Conservation (phyloP, 1,140 invertebrate genomes). For the Bombyx mandarina region DNA sequence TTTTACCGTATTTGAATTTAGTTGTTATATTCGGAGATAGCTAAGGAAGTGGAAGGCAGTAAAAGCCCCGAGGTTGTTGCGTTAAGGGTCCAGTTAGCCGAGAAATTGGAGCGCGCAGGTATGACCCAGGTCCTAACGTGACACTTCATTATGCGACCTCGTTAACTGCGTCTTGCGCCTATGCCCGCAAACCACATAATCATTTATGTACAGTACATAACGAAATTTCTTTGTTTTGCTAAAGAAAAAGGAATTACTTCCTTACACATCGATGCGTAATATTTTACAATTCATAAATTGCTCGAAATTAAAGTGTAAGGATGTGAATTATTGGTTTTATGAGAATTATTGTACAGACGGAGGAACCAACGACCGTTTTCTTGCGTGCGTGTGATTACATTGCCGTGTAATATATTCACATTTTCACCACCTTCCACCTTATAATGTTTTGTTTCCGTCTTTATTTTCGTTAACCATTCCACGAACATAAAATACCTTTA, state of each 20-base stretch:
- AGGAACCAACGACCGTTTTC: conserved; percentile 34
- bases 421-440: conserved; percentile 65
- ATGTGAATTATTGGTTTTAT: conserved; percentile 64
- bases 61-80: conserved; percentile 27
- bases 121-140: conserved; percentile 36
- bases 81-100: conserved; percentile 40
- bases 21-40: conserved; percentile 11
- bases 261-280: conserved; percentile 17
- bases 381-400: conserved; percentile 64
- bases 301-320: conserved; percentile 55
- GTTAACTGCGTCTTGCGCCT: conserved; percentile 26
- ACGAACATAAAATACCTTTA: too few species aligned
- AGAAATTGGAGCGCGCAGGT: conserved; percentile 39
- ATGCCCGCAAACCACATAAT: conserved; percentile 14
- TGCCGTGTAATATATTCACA: conserved; percentile 65
- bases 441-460: conserved; percentile 46
- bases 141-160: conserved; percentile 44
- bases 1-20: conserved; percentile 1
- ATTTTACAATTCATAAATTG: conserved; percentile 32
- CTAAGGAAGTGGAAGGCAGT: conserved; percentile 18
- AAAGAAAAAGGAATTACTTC: not conserved
- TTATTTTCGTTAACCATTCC: conserved; percentile 15
- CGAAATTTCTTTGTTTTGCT: too few species aligned
- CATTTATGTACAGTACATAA: not conserved
- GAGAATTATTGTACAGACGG: conserved; percentile 38